phyloP scores from a whole-genome alignment of 2,888 invertebrate genomes.

The Malthinus flaveolus region DNA sequence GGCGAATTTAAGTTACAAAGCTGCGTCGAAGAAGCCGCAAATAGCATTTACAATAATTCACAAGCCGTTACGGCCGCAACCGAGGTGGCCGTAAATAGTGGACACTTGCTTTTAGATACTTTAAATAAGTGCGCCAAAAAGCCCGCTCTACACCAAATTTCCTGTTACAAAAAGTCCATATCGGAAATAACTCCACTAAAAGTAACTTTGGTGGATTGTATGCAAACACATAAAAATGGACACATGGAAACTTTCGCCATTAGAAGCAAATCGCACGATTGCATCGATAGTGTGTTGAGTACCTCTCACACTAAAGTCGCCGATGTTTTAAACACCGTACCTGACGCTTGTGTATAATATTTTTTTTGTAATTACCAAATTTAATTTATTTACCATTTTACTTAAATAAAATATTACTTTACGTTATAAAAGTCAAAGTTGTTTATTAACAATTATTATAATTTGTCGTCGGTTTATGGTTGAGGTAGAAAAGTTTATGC shows the following conservation, averaged over 20 bases:
- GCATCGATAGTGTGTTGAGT: conserved; percentile 39
- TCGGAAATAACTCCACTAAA: conserved; percentile 44
- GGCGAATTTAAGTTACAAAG: not conserved
- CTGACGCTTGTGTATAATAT: not conserved
- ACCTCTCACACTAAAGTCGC: conserved; percentile 23
- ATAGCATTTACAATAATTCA: conserved; percentile 15
- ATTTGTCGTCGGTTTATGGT: too few species aligned
- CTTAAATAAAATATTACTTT: too few species aligned
- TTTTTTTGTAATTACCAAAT: too few species aligned
- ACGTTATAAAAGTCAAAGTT: too few species aligned
- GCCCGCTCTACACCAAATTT: conserved; percentile 38
- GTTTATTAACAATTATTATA: too few species aligned
- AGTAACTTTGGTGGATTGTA: conserved; percentile 40
- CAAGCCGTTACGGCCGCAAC: not conserved
- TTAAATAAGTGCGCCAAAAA: conserved; percentile 41
- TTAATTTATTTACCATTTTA: not conserved
- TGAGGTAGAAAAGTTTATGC: too few species aligned
- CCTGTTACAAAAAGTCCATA: conserved; percentile 42
- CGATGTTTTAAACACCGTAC: not conserved
- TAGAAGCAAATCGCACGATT: conserved; percentile 40
- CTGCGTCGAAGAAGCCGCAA: conserved; percentile 1
- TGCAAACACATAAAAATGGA: conserved; percentile 40
- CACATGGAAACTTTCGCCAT: conserved; percentile 40
- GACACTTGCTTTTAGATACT: conserved; percentile 38
- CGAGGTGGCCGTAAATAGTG: conserved; percentile 32